A percentile compares a stretch with the other conserved stretches of the same genome.
These are phyloP conservation scores for Seriola aureovittata DNA, from an alignment of 2,113 vertebrate genomes.

Conservation along the genomic window DNA sequence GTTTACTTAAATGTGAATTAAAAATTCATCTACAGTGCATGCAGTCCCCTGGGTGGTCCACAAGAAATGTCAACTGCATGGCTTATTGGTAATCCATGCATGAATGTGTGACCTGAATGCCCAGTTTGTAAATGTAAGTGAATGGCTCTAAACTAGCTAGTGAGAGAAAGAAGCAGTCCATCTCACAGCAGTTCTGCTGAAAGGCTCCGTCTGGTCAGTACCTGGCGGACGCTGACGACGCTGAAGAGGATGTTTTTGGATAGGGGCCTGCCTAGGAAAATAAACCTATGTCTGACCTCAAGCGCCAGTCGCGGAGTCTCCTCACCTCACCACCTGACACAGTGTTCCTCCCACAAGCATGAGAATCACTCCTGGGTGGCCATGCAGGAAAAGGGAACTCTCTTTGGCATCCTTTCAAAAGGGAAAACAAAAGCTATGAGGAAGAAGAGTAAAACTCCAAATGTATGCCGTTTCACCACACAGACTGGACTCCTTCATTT, in stretches of 20 bases:
- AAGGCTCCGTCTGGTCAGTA: constrained; percentile 68
- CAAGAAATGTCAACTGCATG: constrained; percentile 1
- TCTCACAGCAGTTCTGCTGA: constrained; percentile 17
- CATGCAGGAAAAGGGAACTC: constrained; percentile 46
- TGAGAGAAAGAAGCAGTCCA: constrained; percentile 33
- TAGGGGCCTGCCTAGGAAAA: constrained; percentile 75
- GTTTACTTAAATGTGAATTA: not conserved
- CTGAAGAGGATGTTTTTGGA: constrained; percentile 78
- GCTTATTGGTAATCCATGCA: constrained; percentile 31
- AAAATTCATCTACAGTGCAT: constrained; percentile 8
- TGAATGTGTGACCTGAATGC: constrained; percentile 36
- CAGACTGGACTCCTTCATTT: constrained; percentile 14
- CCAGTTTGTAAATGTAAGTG: constrained; percentile 53
- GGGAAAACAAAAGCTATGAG: constrained; percentile 45
- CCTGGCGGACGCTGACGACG: constrained; percentile 65
- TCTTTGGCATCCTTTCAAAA: constrained; percentile 20
- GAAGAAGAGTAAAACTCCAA: not conserved
- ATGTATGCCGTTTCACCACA: constrained; percentile 12
- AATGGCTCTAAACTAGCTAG: not conserved
- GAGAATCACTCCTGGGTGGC: constrained; percentile 71
- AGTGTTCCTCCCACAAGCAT: constrained; percentile 57
- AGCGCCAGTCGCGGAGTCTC: constrained; percentile 64
- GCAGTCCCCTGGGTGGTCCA: constrained; percentile 38
- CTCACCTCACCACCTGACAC: constrained; percentile 67
- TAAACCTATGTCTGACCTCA: constrained; percentile 81